Evolutionary conservation across 2,797 vertebrate species (phyloP).

Genomic region (Nannoperca obscura): DNA sequence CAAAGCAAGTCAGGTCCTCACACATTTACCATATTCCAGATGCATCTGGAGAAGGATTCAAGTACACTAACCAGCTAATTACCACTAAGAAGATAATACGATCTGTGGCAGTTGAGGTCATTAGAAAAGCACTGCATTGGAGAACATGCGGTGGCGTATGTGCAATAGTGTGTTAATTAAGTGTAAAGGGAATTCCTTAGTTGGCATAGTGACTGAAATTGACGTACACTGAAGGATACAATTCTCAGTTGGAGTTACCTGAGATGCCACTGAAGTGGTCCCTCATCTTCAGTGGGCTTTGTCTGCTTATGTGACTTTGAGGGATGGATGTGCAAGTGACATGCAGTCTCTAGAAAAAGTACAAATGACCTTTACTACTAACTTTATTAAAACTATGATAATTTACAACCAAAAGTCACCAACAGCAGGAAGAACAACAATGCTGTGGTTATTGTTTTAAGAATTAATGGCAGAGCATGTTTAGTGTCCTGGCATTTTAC

Average conservation of each 20-base stretch:
- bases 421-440: not conserved
- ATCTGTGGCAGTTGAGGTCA: conserved; percentile 14
- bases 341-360: not conserved
- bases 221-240: not conserved
- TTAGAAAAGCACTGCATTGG: not conserved
- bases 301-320: not conserved
- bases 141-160: not conserved
- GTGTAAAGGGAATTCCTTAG: conserved; percentile 26
- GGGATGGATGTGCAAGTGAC: not conserved
- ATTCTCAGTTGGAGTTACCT: not conserved
- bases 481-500: not conserved
- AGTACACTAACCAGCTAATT: conserved; percentile 50
- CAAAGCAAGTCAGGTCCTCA: conserved; percentile 13
- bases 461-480: not conserved
- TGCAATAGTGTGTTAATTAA: conserved; percentile 37
- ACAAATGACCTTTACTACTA: not conserved
- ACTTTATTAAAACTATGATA: not conserved
- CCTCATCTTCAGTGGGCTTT: not conserved
- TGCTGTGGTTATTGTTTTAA: not conserved
- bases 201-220: conserved; percentile 11
- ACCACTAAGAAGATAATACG: conserved; percentile 44
- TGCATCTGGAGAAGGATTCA: conserved; percentile 34
- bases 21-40: not conserved
- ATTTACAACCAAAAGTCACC: not conserved
- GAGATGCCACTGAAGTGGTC: not conserved